phyloP scores from a whole-genome alignment of 2,113 vertebrate genomes.

The Amblyornis subalaris region DNA sequence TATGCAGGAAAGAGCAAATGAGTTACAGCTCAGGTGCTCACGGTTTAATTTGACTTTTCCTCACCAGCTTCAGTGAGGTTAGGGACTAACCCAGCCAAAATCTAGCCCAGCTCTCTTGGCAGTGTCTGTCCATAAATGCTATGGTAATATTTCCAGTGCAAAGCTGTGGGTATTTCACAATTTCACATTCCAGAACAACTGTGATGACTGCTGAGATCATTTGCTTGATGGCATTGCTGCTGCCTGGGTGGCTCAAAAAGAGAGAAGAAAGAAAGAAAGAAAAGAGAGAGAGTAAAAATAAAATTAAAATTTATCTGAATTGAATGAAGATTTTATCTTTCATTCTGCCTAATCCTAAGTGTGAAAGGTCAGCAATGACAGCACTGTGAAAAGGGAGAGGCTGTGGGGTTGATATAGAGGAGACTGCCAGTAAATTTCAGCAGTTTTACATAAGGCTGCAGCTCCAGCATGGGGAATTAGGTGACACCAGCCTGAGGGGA shows the following conservation, averaged over 20 bases:
- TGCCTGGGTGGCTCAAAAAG: neutral
- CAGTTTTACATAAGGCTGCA: neutral
- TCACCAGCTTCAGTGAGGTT: neutral
- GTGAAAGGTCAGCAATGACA: neutral
- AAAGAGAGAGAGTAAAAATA: neutral
- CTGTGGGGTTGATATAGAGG: neutral
- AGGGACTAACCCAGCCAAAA: neutral
- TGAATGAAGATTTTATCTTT: neutral
- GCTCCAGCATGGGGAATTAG: neutral
- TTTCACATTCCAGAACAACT: conserved; percentile 4
- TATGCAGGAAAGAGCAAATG: neutral
- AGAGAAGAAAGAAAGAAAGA: neutral
- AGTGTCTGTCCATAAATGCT: neutral
- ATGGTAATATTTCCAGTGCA: neutral
- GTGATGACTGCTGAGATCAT: neutral
- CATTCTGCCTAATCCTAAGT: neutral
- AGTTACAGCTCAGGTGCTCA: neutral
- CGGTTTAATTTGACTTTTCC: neutral
- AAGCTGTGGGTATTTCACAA: neutral
- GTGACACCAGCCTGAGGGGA: neutral
- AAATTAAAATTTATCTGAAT: neutral
- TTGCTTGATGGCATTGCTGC: neutral
- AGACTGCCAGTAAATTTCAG: neutral
- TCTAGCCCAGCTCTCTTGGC: neutral
- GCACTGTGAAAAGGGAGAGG: fast-evolving